Evolutionary conservation across 2,888 invertebrate species (phyloP), one percentile per base, ranked within the genome.

Genomic region (Campaea margaritaria): DNA sequence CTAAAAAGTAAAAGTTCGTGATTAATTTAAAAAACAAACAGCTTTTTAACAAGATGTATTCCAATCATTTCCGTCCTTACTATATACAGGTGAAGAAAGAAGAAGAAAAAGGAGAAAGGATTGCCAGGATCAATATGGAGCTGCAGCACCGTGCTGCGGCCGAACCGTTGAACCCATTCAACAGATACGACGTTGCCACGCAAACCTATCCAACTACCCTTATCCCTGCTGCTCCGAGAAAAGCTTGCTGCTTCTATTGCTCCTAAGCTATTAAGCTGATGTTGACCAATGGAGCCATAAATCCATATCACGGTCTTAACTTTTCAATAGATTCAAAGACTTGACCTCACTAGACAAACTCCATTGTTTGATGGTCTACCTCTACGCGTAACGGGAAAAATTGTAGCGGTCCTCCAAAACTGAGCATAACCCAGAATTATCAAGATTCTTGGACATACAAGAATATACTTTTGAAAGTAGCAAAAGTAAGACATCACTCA

Each of bases 31-130:
- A 59, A 47, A 68, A 55, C 52, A 55, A 39, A 47, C 42, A 16
- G 55, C 65, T 67, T 57, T 38, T n/a, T 44, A 28, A 41, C 50
- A 73, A 69, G 67, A 89, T 86, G 87, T 83, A 82, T 75, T 76
- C 83, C 1, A 91, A 90, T 66, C 85, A 87, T 8, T 84, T 86
- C 59, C 84, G 91, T 8, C 91, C 91, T 27, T 91, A 81, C 73
- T 91, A 80, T 65, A 82, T 91, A 63, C 62, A 79, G 0, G 75
- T 91, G 44, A 82, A 70, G 64, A 91, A 91, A 64, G 91, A 91
- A 70, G 91, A 91, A 67, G 91, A 91, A 55, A 91, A 91, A 61
- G 91, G 91, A 1, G 91, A 91, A 45, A 86, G 79, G 66, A 83
- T 76, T 63, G 90, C 89, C 1, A 82, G 79, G 60, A 85, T 91